These are phyloP conservation scores for Saccostrea glomerata DNA, from an alignment of 1,140 invertebrate genomes.

Conservation along the genomic window DNA sequence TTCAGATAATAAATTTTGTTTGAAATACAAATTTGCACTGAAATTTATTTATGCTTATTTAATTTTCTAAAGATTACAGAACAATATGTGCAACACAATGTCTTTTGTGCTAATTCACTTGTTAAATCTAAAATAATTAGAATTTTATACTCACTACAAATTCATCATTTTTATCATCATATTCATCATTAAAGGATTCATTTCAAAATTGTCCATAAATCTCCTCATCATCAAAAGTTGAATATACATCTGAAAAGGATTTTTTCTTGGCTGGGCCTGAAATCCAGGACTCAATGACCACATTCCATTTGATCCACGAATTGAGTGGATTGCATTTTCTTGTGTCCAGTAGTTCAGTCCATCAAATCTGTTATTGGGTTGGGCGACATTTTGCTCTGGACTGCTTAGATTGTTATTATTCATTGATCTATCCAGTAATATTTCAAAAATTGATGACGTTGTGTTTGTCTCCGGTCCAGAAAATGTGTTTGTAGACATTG, in stretches of 20 bases:
- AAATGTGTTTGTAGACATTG: neutral
- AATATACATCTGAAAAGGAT: neutral
- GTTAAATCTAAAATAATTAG: too few species aligned
- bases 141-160: too few species aligned
- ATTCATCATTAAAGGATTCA: neutral
- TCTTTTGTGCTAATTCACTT: too few species aligned
- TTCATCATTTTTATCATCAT: neutral
- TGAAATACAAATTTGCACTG: too few species aligned
- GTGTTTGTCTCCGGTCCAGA: neutral
- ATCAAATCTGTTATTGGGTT: too few species aligned
- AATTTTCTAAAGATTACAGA: too few species aligned
- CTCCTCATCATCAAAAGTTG: neutral
- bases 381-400: too few species aligned
- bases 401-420: neutral
- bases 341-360: neutral
- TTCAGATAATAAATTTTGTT: too few species aligned
- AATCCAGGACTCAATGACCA: too few species aligned
- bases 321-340: neutral
- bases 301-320: too few species aligned
- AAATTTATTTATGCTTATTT: too few species aligned
- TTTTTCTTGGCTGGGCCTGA: neutral
- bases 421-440: neutral
- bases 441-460: neutral
- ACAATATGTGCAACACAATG: too few species aligned
- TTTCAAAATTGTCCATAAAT: neutral